These are phyloP conservation scores for Orthosia incerta DNA, from an alignment of 2,888 invertebrate genomes.

Conservation along the genomic window DNA sequence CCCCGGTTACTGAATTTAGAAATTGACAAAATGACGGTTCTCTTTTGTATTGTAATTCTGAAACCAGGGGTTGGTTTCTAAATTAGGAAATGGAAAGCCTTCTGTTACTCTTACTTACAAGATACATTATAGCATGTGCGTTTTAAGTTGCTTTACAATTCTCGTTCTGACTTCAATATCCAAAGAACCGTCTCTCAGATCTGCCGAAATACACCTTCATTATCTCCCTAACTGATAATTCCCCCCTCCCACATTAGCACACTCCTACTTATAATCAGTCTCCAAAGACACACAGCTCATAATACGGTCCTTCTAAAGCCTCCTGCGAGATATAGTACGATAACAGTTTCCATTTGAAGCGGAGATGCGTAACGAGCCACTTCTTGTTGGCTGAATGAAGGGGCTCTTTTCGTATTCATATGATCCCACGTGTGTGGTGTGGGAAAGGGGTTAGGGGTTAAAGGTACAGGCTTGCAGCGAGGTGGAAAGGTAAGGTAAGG, in stretches of 20 bases:
- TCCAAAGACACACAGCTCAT: constrained; percentile 30
- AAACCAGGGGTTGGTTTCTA: too few species aligned
- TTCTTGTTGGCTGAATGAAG: constrained; percentile 83
- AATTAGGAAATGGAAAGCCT: too few species aligned
- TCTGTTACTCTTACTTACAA: too few species aligned
- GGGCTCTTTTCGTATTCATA: constrained; percentile 85
- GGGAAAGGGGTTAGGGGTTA: constrained; percentile 36
- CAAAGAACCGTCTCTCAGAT: neutral
- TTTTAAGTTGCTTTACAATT: neutral
- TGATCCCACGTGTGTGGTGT: constrained; percentile 72
- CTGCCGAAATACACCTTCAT: neutral
- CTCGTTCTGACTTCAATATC: neutral
- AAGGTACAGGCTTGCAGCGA: constrained; percentile 56
- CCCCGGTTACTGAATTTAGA: too few species aligned
- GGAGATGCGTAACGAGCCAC: constrained; percentile 82
- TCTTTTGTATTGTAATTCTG: too few species aligned
- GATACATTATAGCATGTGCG: too few species aligned
- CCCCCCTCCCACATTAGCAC: constrained; percentile 19
- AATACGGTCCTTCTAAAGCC: constrained; percentile 43
- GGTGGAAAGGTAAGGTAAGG: neutral
- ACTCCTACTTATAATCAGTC: constrained; percentile 36
- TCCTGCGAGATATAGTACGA: constrained; percentile 64
- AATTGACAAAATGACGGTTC: too few species aligned
- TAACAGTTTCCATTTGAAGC: constrained; percentile 83
- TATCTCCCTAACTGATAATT: neutral